Evolutionary conservation across 2,797 vertebrate species (phyloP).

Genomic region (Microhierax caerulescens): DNA sequence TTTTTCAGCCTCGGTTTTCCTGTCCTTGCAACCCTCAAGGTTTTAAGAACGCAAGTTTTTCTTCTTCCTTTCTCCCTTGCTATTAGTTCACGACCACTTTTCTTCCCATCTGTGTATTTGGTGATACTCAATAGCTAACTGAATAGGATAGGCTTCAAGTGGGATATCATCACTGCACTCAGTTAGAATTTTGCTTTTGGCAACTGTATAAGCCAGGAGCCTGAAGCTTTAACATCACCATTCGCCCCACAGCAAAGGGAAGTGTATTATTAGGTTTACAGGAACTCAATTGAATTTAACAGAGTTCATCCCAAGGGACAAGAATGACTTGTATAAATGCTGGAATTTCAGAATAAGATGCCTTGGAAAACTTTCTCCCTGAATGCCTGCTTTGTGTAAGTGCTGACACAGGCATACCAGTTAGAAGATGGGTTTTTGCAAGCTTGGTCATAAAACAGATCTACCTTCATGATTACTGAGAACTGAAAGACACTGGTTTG

Average conservation of each 20-base stretch:
- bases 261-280: background rate
- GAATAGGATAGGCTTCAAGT: background rate
- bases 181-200: background rate
- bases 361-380: background rate
- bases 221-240: background rate
- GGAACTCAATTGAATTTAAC: background rate
- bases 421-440: background rate
- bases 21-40: background rate
- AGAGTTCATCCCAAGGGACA: background rate
- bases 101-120: background rate
- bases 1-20: background rate
- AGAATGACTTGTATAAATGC: background rate
- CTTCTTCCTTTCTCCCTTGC: background rate
- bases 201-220: background rate
- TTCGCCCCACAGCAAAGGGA: constrained; percentile 7
- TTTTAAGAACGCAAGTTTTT: background rate
- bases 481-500: background rate
- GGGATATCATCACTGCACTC: background rate
- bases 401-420: background rate
- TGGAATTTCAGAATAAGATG: constrained; percentile 9
- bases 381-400: background rate
- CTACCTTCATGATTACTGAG: background rate
- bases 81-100: background rate
- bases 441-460: background rate
- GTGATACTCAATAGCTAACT: background rate